Base-by-base conservation (phyloP, 1,140 invertebrate species). In the Pachyrhynchus sulphureomaculatus region DNA sequence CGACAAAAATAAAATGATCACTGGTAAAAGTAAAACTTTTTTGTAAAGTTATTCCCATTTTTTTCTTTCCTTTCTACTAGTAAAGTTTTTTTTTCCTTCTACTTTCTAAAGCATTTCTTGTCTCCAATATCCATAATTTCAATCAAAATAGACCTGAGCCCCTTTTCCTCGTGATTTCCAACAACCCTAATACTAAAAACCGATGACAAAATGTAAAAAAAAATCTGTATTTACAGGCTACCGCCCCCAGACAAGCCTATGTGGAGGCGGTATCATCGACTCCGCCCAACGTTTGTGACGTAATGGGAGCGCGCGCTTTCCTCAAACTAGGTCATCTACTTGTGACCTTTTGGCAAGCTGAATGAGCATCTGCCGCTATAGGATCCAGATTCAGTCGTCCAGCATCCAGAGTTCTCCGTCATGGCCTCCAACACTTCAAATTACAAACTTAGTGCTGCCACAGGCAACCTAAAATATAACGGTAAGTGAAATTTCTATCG, bases 291-390 rank as follows among this genome's bases (percentile, higher is more conserved):
- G 56, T 51, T 23, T 9, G 45, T 72, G 69, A 72, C 72, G 72
- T 71, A 67, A 71, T 49, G 49, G 47, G 61, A 65, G 67, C 70
- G 68, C 71, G 71, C 72, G 69, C 63, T 26, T 48, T 44, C 37
- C 51, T 54, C 58, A 33, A 73, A 71, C 55, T 75, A 58, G 73
- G 74, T 75, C 75, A 74, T 67, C 75, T 68, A 67, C 51, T 57
- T 67, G 61, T 70, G 72, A 72, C 73, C 70, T 74, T 68, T 67
- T 44, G 53, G 55, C 37, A 62, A 59, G 55, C 62, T 55, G 51
- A 62, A 61, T 65, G 61, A 61, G 62, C 63, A 54, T 55, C 62
- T n/a, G 68, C 71, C 66, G 62, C 64, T 61, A 67, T 53, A 67
- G 52, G 37, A 33, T 54, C 49, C 44, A 39, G 49, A 47, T 53